phyloP scores from a whole-genome alignment of 2,113 vertebrate species.

The Ptilorrhoa leucosticta region DNA sequence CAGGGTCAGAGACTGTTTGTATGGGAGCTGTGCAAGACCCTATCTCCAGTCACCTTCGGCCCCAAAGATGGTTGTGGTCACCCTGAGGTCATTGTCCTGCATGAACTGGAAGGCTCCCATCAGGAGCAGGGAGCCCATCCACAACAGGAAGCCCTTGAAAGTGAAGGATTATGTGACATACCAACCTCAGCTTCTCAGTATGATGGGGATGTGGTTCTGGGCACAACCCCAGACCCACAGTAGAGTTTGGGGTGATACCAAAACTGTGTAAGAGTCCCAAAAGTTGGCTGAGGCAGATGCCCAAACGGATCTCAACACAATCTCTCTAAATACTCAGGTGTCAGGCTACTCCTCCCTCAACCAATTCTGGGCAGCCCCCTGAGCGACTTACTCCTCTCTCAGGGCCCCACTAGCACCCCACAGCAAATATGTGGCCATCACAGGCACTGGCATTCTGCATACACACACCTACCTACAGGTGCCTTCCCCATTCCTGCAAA shows the following conservation, averaged over 20 bases:
- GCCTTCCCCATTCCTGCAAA: not conserved
- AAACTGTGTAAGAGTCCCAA: not conserved
- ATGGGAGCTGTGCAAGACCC: not conserved
- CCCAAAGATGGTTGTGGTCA: not conserved
- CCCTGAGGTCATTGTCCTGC: not conserved
- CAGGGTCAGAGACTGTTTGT: not conserved
- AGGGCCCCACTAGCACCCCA: not conserved
- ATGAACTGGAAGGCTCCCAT: not conserved
- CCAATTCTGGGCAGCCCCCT: not conserved
- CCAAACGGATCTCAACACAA: not conserved
- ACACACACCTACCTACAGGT: not conserved
- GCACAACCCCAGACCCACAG: not conserved
- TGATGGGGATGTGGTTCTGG: not conserved
- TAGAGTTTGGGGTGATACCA: not conserved
- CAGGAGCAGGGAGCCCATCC: not conserved
- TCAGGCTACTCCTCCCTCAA: not conserved
- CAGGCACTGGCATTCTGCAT: accelerated
- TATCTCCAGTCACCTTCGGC: accelerated
- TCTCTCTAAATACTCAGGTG: not conserved
- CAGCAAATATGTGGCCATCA: not conserved
- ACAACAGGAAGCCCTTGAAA: not conserved
- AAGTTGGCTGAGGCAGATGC: not conserved
- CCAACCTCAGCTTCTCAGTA: not conserved
- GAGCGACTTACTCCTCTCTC: not conserved
- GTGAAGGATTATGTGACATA: not conserved